phyloP scores from a whole-genome alignment of 2,113 vertebrate genomes.

The Cairina moschata region DNA sequence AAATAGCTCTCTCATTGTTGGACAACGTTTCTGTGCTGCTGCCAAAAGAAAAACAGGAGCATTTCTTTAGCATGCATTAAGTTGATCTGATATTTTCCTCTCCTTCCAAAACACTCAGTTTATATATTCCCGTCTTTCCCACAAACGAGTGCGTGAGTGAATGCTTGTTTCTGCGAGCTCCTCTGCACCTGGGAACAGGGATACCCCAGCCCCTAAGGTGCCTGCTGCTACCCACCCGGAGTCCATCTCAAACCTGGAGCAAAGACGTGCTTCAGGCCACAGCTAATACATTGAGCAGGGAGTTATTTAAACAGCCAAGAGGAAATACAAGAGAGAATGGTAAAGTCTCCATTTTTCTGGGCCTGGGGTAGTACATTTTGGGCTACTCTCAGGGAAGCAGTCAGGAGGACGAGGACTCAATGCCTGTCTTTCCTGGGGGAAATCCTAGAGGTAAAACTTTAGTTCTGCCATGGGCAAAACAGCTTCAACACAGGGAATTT shows the following conservation, averaged over 20 bases:
- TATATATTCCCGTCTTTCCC: background rate
- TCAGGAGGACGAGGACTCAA: fast-evolving
- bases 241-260: background rate
- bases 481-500: background rate
- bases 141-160: fast-evolving
- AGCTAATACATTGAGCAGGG: background rate
- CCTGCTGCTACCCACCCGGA: background rate
- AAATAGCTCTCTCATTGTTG: background rate
- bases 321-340: background rate
- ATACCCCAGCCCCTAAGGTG: background rate
- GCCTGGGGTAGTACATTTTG: background rate
- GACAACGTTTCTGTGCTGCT: background rate
- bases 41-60: fast-evolving
- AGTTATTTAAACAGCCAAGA: background rate
- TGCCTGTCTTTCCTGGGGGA: background rate
- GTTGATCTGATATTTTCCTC: background rate
- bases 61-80: fast-evolving
- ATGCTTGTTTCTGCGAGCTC: background rate
- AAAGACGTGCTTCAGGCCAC: fast-evolving
- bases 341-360: background rate
- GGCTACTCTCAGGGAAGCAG: background rate
- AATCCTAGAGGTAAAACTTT: background rate
- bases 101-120: background rate
- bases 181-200: background rate
- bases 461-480: background rate